Evolutionary conservation across 1,140 invertebrate species (phyloP).

Genomic region (Hylaeus anthracinus): DNA sequence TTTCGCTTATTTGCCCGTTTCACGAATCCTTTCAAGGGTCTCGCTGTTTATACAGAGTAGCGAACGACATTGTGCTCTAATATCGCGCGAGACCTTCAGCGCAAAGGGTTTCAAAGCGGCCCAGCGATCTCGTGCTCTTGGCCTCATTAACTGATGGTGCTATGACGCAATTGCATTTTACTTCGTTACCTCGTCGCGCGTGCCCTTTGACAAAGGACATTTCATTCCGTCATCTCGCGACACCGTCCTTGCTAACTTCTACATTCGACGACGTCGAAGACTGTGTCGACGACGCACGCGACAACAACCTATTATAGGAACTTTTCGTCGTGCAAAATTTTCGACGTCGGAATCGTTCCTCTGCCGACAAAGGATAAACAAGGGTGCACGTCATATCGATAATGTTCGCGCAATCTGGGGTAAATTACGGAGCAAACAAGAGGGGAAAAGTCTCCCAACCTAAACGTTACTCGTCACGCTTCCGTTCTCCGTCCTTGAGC

Average conservation of each 20-base stretch:
- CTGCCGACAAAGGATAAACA: neutral
- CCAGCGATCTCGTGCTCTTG: constrained; percentile 2
- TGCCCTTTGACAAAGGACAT: too few species aligned
- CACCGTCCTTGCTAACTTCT: neutral
- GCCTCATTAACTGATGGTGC: neutral
- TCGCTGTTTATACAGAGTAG: neutral
- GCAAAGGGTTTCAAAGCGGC: neutral
- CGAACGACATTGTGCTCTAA: constrained; percentile 7
- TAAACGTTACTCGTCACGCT: neutral
- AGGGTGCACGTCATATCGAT: neutral
- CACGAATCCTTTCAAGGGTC: neutral
- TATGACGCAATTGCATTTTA: neutral
- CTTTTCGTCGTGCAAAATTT: constrained; percentile 9
- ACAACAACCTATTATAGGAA: neutral
- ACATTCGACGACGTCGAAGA: neutral
- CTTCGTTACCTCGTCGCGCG: neutral
- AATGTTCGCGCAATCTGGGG: neutral
- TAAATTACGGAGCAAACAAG: too few species aligned
- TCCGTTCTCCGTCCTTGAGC: neutral
- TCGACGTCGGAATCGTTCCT: neutral
- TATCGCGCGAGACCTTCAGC: neutral
- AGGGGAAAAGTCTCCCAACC: too few species aligned
- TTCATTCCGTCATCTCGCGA: neutral
- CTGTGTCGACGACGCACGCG: neutral
- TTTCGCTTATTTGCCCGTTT: constrained; percentile 17